Evolutionary conservation across 2,888 invertebrate genomes (phyloP), one percentile per base, ranked within the genome.

Genomic region (Myopa tessellatipennis): DNA sequence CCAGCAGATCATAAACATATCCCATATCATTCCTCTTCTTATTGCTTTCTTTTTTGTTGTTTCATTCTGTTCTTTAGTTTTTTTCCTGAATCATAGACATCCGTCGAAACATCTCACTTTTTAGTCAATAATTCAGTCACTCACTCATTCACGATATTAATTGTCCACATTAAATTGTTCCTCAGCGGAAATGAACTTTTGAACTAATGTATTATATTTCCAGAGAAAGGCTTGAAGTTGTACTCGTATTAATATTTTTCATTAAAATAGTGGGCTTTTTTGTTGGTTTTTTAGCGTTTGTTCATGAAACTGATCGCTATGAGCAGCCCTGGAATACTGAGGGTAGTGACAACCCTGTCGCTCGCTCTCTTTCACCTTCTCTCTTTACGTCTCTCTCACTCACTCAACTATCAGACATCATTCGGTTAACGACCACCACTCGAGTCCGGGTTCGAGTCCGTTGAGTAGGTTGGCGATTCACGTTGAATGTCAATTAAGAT

Each of bases 401-500:
- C 26, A 26, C 26, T 26, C 26, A 2, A 26, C 14, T 18, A 74
- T 52, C 52, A 34, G 36, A 10, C 52, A 18, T 38, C 65, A n/a
- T 50, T 6, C 12, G 26, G 26, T 26, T 26, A 26, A 26, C 26
- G 26, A 2, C 2, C 10, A 45, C 10, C 45, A 18, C 61, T 61
- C 63, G n/a, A 45, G 14, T 1, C 52, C 63, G 36, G 16, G 16
- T 77, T 60, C 76, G 65, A 69, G 77, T 60, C 38, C 69, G 72
- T 77, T 78, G 52, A 74, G 67, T 74, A 55, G 10, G 6, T 45
- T 6, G 45, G 45, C 38, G 55, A 67, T 80, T 78, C 78, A 71
- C 67, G 78, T 79, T 77, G 79, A 81, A 81, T 80, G 83, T 83
- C 85, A 85, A 85, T 84, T 85, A 83, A 85, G 84, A 83, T 83